Base-by-base conservation (phyloP, 2,888 invertebrate genomes). In the Arctia plantaginis region DNA sequence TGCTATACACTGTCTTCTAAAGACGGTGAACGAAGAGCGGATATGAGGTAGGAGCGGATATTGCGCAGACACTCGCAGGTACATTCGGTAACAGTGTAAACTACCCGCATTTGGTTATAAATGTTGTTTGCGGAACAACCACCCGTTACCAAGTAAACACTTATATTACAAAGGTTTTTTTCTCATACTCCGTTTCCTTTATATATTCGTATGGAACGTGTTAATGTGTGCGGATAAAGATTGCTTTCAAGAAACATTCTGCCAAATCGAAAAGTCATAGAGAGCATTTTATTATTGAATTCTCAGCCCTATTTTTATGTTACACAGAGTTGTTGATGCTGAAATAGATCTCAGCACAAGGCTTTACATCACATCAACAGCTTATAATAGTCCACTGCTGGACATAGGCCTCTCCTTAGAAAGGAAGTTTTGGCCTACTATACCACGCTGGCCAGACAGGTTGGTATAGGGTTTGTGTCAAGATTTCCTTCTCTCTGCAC, bases 1-100 rank as follows among this genome's bases (percentile, higher is more conserved):
- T 80, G 44, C 35, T 65, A 68, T 55, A 41, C 13, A 47, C 80
- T 82, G 76, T 66, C 41, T 78, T 70, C 80, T 86, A 88, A 91
- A 91, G 91, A 88, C 89, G 87, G 83, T 82, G 88, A 88, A 90
- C 88, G 90, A 89, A 87, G 86, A 89, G 90, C 93, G 93, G 93
- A 93, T 93, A 93, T 93, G 93, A 93, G 93, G 88, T 89, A 86
- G 89, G 79, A 87, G 89, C 93, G 94, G 93, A 93, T 93, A 93
- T 93, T 94, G 92, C 93, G 88, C 92, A 90, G 90, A 89, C 91
- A 91, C 90, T 91, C 86, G 84, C 93, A 93, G 93, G 93, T 94
- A 93, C 93, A 90, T 88, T 91, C 87, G 88, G 89, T 87, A 88
- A 88, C 90, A 91, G 88, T 92, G 93, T 92, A 92, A 93, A 93